Conservation (phyloP, 2,113 vertebrate species). For the Lagopus muta region DNA sequence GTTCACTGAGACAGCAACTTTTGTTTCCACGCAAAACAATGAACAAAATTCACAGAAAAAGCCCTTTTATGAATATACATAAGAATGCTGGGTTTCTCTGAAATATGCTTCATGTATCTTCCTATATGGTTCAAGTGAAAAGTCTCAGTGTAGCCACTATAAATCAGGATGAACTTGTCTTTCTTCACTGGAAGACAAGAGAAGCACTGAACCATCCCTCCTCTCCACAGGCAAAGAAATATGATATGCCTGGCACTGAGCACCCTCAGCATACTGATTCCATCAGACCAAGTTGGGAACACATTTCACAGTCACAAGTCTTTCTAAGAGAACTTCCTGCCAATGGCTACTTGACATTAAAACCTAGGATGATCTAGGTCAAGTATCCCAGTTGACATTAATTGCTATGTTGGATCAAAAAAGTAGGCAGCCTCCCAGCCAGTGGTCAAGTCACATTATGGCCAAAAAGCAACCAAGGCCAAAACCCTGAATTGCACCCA, state of each 20-base stretch:
- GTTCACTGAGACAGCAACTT: neutral
- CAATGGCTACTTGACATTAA: slow-evolving; percentile 65
- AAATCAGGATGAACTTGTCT: neutral
- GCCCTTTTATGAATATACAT: neutral
- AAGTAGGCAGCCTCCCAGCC: neutral
- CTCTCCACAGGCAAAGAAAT: slow-evolving; percentile 48
- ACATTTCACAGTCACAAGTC: slow-evolving; percentile 33
- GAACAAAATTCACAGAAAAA: slow-evolving; percentile 20
- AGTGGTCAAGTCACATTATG: neutral
- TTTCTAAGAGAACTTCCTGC: slow-evolving; percentile 56
- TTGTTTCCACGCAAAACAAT: slow-evolving; percentile 5
- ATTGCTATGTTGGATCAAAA: slow-evolving; percentile 36
- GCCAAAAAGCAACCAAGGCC: neutral
- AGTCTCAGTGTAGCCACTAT: neutral
- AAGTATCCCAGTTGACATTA: slow-evolving; percentile 54
- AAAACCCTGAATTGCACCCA: slow-evolving; percentile 36
- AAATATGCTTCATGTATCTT: neutral
- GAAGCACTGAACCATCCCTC: slow-evolving; percentile 29
- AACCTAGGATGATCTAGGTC: slow-evolving; percentile 59
- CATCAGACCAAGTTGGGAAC: slow-evolving; percentile 1
- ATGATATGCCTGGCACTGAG: neutral
- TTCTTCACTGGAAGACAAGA: neutral
- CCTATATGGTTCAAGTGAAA: neutral
- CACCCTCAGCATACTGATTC: neutral
- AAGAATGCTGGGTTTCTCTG: neutral